These are phyloP conservation scores for Argya squamiceps DNA, from an alignment of 2,797 vertebrate species.

Conservation along the genomic window DNA sequence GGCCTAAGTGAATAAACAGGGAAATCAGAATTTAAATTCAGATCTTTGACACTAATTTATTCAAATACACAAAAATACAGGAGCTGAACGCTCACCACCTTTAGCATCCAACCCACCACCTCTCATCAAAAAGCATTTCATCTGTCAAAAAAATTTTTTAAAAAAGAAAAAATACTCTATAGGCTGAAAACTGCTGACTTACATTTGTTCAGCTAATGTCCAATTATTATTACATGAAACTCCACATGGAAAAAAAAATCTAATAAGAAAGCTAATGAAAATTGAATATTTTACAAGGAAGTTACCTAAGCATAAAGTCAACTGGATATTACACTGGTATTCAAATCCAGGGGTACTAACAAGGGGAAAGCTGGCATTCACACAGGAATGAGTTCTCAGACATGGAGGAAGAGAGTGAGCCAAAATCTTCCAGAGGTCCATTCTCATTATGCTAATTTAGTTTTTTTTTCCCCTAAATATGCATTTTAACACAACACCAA, in stretches of 20 bases:
- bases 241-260: neutral
- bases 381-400: neutral
- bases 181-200: slow-evolving; percentile 15
- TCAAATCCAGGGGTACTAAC: neutral
- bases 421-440: neutral
- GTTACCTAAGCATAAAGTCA: slow-evolving; percentile 3
- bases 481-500: neutral
- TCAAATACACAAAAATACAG: neutral
- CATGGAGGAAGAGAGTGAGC: fast-evolving
- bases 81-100: neutral
- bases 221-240: slow-evolving; percentile 15
- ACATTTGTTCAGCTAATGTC: neutral
- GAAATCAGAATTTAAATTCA: neutral
- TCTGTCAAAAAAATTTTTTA: neutral
- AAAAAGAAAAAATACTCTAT: neutral
- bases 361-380: neutral
- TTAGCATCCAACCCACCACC: neutral
- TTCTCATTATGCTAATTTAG: neutral
- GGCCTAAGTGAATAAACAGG: neutral
- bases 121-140: neutral
- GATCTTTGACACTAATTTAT: neutral
- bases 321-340: neutral
- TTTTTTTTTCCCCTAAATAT: fast-evolving
- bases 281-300: slow-evolving; percentile 13
- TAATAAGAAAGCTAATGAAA: slow-evolving; percentile 37